phyloP scores from a whole-genome alignment of 2,888 invertebrate species.

The Oxytorus armatus region DNA sequence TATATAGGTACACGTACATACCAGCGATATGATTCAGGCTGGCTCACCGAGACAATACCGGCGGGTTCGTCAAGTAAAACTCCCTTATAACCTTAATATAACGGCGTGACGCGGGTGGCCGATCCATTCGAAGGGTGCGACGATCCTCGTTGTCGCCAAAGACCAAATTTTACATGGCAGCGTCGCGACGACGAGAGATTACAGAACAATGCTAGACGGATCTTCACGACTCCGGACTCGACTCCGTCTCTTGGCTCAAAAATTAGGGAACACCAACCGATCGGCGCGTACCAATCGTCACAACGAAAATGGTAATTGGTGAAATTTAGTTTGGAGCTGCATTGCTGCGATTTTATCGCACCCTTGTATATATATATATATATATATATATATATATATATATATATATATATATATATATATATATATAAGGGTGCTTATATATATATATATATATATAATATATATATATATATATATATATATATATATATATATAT shows the following conservation, averaged over 20 bases:
- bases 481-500: no score
- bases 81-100: conserved; percentile 7
- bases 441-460: no score
- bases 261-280: conserved; percentile 65
- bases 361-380: background rate
- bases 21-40: conserved; percentile 30
- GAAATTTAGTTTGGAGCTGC: conserved; percentile 34
- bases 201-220: conserved; percentile 41
- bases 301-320: conserved; percentile 29
- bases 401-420: no score
- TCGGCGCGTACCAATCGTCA: conserved; percentile 36
- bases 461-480: no score
- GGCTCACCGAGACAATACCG: conserved; percentile 28
- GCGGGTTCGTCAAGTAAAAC: conserved; percentile 23
- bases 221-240: conserved; percentile 54
- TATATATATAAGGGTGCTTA: no score
- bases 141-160: conserved; percentile 25
- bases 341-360: conserved; percentile 34
- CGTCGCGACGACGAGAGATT: conserved; percentile 49
- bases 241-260: no score
- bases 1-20: conserved; percentile 14
- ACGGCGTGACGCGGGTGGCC: conserved; percentile 42
- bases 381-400: no score
- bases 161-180: conserved; percentile 19
- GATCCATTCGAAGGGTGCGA: conserved; percentile 16